phyloP scores from a whole-genome alignment of 2,888 invertebrate species.

The Ashinkailepas kermadecensis region DNA sequence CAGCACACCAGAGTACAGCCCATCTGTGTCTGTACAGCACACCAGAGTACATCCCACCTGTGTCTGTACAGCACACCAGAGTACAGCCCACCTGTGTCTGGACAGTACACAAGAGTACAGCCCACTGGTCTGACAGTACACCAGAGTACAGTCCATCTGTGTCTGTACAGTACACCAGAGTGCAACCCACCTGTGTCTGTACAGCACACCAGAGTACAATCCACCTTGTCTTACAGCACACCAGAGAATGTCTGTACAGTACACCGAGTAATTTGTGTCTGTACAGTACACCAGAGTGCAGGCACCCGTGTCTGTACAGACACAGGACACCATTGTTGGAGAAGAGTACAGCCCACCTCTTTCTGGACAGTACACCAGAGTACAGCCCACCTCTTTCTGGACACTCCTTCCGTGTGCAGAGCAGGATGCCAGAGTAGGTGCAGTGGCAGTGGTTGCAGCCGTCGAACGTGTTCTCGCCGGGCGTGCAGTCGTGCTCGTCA shows the following conservation, averaged over 20 bases:
- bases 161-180: too few species aligned
- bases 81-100: background rate
- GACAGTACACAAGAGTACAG: background rate
- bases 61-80: background rate
- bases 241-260: background rate
- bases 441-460: slow-evolving; percentile 4
- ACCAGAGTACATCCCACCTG: background rate
- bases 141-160: too few species aligned
- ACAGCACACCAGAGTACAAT: background rate
- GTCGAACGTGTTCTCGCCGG: background rate
- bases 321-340: background rate
- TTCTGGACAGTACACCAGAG: background rate
- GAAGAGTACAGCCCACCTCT: background rate
- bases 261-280: background rate
- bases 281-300: background rate
- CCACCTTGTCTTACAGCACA: background rate
- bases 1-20: too few species aligned
- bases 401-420: background rate
- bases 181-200: too few species aligned
- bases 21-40: too few species aligned
- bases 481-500: background rate
- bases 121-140: background rate
- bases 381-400: background rate
- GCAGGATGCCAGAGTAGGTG: background rate
- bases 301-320: too few species aligned